Base-by-base conservation (phyloP, 2,113 vertebrate species). In the Urocolius indicus region DNA sequence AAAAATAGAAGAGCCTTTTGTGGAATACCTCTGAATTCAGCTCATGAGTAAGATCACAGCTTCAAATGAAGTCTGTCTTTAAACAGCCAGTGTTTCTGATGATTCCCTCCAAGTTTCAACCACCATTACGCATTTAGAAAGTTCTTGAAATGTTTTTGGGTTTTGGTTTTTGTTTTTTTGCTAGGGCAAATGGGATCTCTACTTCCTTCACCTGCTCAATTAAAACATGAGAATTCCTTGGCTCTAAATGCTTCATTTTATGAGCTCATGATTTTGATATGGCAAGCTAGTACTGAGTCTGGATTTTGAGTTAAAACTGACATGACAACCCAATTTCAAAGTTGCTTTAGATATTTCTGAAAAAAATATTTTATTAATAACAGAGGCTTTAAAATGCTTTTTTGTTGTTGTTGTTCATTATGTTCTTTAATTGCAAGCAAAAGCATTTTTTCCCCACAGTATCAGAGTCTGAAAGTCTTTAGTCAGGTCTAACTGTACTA, bases 381-480 rank as follows among this genome's bases (percentile, higher is more conserved):
- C 41, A 17, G 18, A 2, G 13, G 3, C 1, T 81, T 9, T 66
- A 52, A 66, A 45, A 41, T 41, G 38, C 38, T 41, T 41, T 41
- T 41, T 41, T 63, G 6, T 1, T 24, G 18, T 90, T 96, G 38
- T 86, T 2, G 1, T 77, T 88, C 61, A 32, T 81, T 16, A 55
- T 43, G 10, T 75, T 92, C 29, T 91, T 77, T 86, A 80, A 69
- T 34, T 94, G 36, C 73, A 94, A 96, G 69, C 20, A 76, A 69
- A 77, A 76, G 7, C 46, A 29, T 41, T 74, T 75, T 36, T 67
- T 66, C 36, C n/a, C 32, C 29, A 81, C 22, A 27, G 2, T 89
- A 30, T 83, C 85, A 58, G 13, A 43, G 5, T 66, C 51, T 81
- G 38, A 54, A 94, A 52, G 13, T 41, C 49, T 68, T 65, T 71